These are phyloP conservation scores for Harpagoxenus sublaevis DNA, from an alignment of 2,888 invertebrate species.

Conservation along the genomic window DNA sequence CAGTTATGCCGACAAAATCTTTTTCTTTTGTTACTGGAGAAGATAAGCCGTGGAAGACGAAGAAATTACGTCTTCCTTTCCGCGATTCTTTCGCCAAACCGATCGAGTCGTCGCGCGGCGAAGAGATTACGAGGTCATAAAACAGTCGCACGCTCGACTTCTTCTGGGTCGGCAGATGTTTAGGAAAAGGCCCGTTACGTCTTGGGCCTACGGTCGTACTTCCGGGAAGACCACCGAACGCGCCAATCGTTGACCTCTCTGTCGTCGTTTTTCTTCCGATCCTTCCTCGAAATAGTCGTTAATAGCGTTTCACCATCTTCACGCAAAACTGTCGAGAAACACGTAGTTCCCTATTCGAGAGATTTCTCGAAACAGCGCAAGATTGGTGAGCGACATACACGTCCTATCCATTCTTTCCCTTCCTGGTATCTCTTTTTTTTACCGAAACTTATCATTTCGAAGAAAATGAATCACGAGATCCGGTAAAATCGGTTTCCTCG, in stretches of 20 bases:
- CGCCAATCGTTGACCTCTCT: background rate
- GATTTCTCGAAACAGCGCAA: background rate
- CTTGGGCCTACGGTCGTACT: background rate
- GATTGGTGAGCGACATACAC: slow-evolving; percentile 59
- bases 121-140: background rate
- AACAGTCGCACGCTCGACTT: slow-evolving; percentile 8
- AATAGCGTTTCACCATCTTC: background rate
- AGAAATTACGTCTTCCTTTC: background rate
- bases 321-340: background rate
- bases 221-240: slow-evolving; percentile 8
- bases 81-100: background rate
- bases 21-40: background rate
- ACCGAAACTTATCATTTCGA: background rate
- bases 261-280: background rate
- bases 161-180: background rate
- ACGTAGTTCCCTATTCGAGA: background rate
- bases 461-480: background rate
- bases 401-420: background rate
- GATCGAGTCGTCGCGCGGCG: background rate
- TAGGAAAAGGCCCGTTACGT: slow-evolving; percentile 12
- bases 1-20: background rate
- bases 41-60: background rate
- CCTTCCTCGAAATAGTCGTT: background rate
- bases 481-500: background rate
- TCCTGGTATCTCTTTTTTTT: background rate